phyloP scores from a whole-genome alignment of 2,113 vertebrate genomes.

The Sula dactylatra region DNA sequence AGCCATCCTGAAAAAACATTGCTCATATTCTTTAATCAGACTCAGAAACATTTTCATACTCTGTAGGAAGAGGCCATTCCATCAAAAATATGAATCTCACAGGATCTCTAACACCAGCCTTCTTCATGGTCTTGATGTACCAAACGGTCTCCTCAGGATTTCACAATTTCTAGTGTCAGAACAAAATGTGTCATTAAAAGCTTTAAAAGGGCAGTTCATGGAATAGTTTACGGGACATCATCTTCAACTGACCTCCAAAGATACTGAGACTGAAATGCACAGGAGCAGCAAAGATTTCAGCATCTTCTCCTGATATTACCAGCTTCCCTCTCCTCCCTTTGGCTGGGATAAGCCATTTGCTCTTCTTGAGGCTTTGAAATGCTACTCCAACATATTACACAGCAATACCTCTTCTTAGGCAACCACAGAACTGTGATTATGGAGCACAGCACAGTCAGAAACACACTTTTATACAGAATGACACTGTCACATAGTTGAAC shows the following conservation, averaged over 20 bases:
- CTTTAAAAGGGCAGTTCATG: neutral
- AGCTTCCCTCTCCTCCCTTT: neutral
- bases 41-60: slow-evolving; percentile 38
- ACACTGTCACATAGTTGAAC: neutral
- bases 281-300: neutral
- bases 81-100: slow-evolving; percentile 26
- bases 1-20: neutral
- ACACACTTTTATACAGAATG: neutral
- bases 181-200: neutral
- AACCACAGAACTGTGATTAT: neutral
- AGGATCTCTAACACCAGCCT: neutral
- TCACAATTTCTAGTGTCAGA: neutral
- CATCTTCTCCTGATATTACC: rapidly evolving
- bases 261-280: neutral
- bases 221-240: neutral
- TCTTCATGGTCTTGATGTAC: neutral
- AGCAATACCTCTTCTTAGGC: neutral
- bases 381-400: neutral
- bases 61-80: neutral
- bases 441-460: neutral
- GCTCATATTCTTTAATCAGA: slow-evolving; percentile 30
- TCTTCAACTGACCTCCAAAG: neutral
- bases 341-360: neutral
- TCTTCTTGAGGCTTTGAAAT: neutral
- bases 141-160: neutral